phyloP scores from a whole-genome alignment of 2,113 vertebrate species.

The Erythrocercus mccallii region DNA sequence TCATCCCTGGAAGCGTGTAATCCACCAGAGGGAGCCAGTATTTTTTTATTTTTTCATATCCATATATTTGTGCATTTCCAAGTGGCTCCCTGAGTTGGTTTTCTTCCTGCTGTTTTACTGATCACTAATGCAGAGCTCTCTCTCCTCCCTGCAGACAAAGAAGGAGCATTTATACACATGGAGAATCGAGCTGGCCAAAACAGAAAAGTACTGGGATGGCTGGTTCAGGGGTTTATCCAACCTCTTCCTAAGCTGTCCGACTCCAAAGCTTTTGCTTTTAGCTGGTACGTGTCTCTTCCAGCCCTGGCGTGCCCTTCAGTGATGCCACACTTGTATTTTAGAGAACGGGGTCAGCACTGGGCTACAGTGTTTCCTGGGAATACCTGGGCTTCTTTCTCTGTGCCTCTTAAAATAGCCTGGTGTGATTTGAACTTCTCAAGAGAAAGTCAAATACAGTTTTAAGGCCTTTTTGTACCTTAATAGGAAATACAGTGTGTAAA shows the following conservation, averaged over 20 bases:
- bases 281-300: conserved; percentile 78
- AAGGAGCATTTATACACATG: conserved; percentile 94
- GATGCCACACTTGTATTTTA: neutral
- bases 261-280: conserved; percentile 92
- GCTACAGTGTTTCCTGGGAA: neutral
- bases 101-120: neutral
- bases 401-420: neutral
- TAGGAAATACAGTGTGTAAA: neutral
- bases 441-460: neutral
- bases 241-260: conserved; percentile 90
- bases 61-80: neutral
- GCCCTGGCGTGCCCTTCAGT: neutral
- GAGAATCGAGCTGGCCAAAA: conserved; percentile 95
- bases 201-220: conserved; percentile 97
- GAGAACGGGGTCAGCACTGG: neutral
- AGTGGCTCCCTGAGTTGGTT: neutral
- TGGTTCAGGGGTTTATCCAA: conserved; percentile 96
- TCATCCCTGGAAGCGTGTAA: neutral
- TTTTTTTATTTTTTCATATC: neutral
- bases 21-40: conserved; percentile 31
- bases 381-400: neutral
- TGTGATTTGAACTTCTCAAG: neutral
- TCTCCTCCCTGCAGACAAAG: conserved; percentile 76
- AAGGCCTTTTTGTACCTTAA: neutral
- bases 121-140: neutral